A percentile compares a stretch with the other conserved stretches of the same genome.
Conservation (phyloP, 2,113 vertebrate genomes). For the Uria aalge region DNA sequence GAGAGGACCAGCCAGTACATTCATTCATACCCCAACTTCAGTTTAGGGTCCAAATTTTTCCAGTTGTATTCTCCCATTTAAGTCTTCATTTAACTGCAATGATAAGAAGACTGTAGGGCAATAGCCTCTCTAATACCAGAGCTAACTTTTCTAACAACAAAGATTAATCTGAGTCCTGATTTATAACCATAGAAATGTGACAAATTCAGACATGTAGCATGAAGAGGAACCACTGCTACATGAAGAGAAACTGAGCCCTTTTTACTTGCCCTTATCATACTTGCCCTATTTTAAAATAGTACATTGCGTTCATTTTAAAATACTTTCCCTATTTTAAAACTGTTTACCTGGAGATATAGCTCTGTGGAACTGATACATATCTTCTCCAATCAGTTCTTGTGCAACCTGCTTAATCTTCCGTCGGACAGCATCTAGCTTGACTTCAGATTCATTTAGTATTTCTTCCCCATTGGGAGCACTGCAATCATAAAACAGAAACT, state of each 20-base stretch:
- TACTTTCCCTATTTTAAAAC: not conserved
- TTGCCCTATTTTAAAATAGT: not conserved
- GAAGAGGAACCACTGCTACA: not conserved
- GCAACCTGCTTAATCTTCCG: conserved; percentile 90
- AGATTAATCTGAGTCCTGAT: not conserved
- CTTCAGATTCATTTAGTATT: conserved; percentile 87
- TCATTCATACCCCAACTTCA: not conserved
- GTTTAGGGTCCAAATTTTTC: not conserved
- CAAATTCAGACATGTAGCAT: not conserved
- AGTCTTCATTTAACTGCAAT: not conserved
- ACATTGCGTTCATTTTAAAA: too few relatives aligned
- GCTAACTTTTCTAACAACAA: not conserved
- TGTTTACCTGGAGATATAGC: conserved; percentile 89
- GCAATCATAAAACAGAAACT: conserved; percentile 28
- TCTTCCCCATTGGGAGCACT: conserved; percentile 87
- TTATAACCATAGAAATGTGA: not conserved
- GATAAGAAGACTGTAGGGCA: not conserved
- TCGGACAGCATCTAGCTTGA: conserved; percentile 86
- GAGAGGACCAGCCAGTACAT: not conserved
- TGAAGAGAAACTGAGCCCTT: not conserved
- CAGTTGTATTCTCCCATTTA: not conserved
- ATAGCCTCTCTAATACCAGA: not conserved
- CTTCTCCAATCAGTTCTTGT: conserved; percentile 89
- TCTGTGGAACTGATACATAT: conserved; percentile 92
- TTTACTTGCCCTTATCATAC: too few relatives aligned